These are phyloP conservation scores for Tragelaphus scriptus DNA, from an alignment of 2,113 vertebrate species.

Conservation along the genomic window DNA sequence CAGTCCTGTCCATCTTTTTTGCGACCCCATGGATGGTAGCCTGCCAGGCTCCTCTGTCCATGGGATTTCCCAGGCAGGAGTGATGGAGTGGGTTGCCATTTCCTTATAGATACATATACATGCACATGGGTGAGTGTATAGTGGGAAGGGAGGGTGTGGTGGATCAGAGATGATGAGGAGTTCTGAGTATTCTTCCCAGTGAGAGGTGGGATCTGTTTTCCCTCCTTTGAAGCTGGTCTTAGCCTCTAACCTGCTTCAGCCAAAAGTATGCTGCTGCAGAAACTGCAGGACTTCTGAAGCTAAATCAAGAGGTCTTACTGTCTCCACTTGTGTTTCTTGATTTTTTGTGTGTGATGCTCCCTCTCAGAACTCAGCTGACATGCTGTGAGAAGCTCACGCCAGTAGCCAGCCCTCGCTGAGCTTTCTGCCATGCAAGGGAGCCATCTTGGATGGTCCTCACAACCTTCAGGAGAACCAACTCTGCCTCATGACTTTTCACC, in stretches of 20 bases:
- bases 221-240: not conserved
- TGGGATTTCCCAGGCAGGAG: not conserved
- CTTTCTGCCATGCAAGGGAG: not conserved
- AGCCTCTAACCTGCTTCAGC: not conserved
- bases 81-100: not conserved
- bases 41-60: not conserved
- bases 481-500: not conserved
- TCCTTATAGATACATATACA: not conserved
- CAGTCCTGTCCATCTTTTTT: not conserved
- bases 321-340: not conserved
- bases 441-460: not conserved
- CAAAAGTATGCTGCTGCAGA: not conserved
- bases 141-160: not conserved
- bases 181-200: not conserved
- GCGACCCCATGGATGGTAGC: not conserved
- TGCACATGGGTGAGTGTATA: not conserved
- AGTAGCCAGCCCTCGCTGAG: not conserved
- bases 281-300: not conserved
- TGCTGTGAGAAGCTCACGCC: not conserved
- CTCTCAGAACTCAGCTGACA: not conserved
- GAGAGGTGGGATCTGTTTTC: not conserved
- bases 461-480: not conserved
- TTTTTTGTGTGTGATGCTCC: not conserved
- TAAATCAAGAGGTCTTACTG: not conserved
- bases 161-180: not conserved